Evolutionary conservation across 2,113 vertebrate species (phyloP).

Genomic region (Lota lota): DNA sequence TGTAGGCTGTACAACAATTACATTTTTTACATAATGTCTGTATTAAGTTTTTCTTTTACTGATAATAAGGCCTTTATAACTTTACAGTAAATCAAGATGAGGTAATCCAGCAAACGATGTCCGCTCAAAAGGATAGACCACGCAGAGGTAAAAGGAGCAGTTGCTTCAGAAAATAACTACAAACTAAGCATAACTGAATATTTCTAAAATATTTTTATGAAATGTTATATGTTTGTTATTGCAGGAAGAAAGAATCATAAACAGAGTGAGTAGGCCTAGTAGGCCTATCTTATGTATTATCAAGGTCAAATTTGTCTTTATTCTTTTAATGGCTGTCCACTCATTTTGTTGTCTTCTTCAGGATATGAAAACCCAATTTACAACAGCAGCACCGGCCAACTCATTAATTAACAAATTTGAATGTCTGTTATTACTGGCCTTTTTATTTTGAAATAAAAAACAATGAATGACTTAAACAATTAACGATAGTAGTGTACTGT

Average conservation of each 20-base stretch:
- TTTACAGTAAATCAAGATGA: conserved; percentile 51
- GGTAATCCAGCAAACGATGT: conserved; percentile 21
- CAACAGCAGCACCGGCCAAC: conserved; percentile 34
- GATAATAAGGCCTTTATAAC: conserved; percentile 2
- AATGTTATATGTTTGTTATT: conserved; percentile 7
- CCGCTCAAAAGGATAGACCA: neutral
- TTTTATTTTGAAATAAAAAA: too few species aligned
- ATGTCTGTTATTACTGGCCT: too few species aligned
- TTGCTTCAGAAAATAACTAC: neutral
- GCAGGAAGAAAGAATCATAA: conserved; percentile 35
- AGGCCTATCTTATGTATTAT: conserved; percentile 8
- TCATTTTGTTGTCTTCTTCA: conserved; percentile 27
- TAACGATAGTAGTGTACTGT: too few species aligned
- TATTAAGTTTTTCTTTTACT: neutral
- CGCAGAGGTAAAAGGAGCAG: conserved; percentile 22
- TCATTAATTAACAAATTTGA: conserved; percentile 3
- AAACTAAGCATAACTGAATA: neutral
- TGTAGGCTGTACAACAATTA: too few species aligned
- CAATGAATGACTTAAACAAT: too few species aligned
- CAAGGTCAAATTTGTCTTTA: neutral
- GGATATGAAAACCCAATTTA: conserved; percentile 68
- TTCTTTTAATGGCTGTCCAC: conserved; percentile 8
- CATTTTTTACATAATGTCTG: too few species aligned
- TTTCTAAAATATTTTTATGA: neutral
- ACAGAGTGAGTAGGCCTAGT: conserved; percentile 37